Evolutionary conservation across 2,113 vertebrate genomes (phyloP), one percentile per base, ranked within the genome.

Genomic region (Spheniscus mendiculus): DNA sequence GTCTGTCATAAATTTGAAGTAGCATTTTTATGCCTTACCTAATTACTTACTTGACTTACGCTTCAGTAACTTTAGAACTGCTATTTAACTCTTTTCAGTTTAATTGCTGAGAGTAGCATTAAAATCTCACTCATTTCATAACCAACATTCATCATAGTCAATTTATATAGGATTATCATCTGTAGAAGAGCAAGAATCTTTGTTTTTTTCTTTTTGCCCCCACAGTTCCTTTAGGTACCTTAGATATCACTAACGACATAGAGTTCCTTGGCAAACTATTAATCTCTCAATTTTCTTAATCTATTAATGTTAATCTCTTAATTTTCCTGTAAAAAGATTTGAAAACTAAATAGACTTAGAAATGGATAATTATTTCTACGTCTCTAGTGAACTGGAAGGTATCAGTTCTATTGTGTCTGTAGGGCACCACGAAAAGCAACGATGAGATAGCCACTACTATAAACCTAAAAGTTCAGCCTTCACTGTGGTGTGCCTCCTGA

Each of bases 1-100:
- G 25, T 49, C 34, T 93, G 4, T 44, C 25, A 36, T 90, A 76
- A 90, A 79, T 65, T 36, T 61, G 44, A 85, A 96, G 36, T 38
- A 76, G 34, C 8, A 10, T 83, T 96, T 95, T 72, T 95, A 77
- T 91, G 73, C 25, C 32, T 76, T 78, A 45, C 38, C 26, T 82
- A 76, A 87, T 94, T 93, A 85, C 40, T 80, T 84, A 56, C 36
- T 92, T 82, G n/a, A 93, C 30, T 93, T 95, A 84, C 52, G 73
- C 65, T 87, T 95, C 81, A 80, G 61, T 82, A 85, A 77, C 47
- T 89, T 73, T 56, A 71, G 44, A 89, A 89, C 14, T n/a, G 27
- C 32, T 80, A 3, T 92, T 78, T 84, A 83, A 83, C 29, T 78
- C 38, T 47, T 89, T 83, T 91, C 52, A 63, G 40, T 79, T 79